A percentile compares a stretch with the other conserved stretches of the same genome.
These are phyloP conservation scores for Diloba caeruleocephala DNA, from an alignment of 2,888 invertebrate genomes.

Conservation along the genomic window DNA sequence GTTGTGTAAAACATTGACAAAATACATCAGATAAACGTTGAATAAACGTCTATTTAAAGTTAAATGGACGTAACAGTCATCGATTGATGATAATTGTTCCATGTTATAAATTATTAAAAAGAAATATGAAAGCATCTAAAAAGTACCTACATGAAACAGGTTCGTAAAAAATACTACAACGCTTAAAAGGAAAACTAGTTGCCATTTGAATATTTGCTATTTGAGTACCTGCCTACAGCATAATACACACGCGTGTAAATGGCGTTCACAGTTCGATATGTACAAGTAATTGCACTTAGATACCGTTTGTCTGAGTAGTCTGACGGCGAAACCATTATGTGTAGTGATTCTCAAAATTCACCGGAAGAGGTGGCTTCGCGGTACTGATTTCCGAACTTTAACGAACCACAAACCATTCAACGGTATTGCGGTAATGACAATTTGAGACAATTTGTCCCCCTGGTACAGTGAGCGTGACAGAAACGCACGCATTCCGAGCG, in stretches of 20 bases:
- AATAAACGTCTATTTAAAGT: constrained; percentile 46
- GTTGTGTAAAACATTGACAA: constrained; percentile 35
- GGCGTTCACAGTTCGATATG: constrained; percentile 45
- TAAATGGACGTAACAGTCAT: constrained; percentile 14
- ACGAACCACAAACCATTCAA: constrained; percentile 70
- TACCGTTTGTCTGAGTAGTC: constrained; percentile 61
- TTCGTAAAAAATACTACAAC: constrained; percentile 13
- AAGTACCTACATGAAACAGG: constrained; percentile 7
- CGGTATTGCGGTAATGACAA: constrained; percentile 66
- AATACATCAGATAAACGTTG: constrained; percentile 43
- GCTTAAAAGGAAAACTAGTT: constrained; percentile 21
- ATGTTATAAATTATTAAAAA: constrained; percentile 15
- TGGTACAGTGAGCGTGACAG: constrained; percentile 42
- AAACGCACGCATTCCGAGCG: constrained; percentile 47
- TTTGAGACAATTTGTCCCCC: constrained; percentile 57
- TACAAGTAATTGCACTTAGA: constrained; percentile 58
- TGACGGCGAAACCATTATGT: constrained; percentile 60
- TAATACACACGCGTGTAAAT: constrained; percentile 24
- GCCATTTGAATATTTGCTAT: constrained; percentile 24
- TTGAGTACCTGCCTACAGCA: constrained; percentile 25
- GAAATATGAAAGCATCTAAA: constrained; percentile 9
- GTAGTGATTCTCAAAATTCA: constrained; percentile 65
- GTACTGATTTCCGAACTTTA: constrained; percentile 62
- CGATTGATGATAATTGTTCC: constrained; percentile 1
- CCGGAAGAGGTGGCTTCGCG: constrained; percentile 64